Conservation (phyloP, 2,113 vertebrate species). For the Calyptommatus sinebrachiatus region DNA sequence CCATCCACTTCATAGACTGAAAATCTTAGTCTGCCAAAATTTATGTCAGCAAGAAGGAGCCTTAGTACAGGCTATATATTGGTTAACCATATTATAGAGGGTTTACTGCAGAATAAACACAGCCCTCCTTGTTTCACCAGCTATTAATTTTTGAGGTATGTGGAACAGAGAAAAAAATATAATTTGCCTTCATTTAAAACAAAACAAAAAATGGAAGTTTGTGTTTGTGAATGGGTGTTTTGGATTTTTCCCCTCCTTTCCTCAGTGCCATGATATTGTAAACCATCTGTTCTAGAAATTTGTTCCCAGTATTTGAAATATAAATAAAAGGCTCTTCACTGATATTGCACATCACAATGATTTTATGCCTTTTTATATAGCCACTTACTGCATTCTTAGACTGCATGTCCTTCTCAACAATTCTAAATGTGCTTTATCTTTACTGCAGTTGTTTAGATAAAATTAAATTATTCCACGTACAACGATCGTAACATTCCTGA, state of each 20-base stretch:
- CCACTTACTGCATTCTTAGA: background rate
- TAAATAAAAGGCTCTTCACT: background rate
- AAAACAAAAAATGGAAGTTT: background rate
- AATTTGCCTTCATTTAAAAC: constrained; percentile 16
- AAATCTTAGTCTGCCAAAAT: constrained; percentile 12
- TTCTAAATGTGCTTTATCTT: background rate
- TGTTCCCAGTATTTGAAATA: background rate
- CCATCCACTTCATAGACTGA: background rate
- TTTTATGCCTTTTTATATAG: constrained; percentile 22
- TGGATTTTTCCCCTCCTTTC: background rate
- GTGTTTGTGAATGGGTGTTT: background rate
- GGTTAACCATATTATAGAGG: background rate
- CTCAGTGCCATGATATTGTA: background rate
- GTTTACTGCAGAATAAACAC: background rate
- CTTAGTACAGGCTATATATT: background rate
- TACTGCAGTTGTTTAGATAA: background rate
- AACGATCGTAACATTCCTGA: background rate
- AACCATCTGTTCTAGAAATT: constrained; percentile 16
- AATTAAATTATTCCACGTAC: background rate
- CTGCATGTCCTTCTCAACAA: background rate
- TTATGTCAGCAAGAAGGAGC: background rate
- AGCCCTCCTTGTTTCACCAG: constrained; percentile 14
- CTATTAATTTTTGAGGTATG: constrained; percentile 6
- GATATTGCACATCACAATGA: background rate
- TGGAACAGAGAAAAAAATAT: background rate